Evolutionary conservation across 2,888 invertebrate genomes (phyloP), one percentile per base, ranked within the genome.

Genomic region (Heliconius cydno): DNA sequence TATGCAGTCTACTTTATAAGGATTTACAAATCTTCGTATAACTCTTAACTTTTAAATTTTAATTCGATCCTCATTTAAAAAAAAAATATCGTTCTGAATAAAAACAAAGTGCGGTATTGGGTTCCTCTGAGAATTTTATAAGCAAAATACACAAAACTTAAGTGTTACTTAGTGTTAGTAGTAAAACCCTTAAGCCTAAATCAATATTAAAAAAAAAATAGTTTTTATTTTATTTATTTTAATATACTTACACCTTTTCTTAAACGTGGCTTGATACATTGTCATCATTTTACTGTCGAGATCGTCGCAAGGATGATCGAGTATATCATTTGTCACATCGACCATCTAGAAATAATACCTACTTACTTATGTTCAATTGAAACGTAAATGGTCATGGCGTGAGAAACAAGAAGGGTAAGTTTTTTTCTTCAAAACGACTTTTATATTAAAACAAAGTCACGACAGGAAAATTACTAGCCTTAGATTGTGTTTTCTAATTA

Each of bases 271-370:
- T 89, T 96, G 95, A 85, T 96, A 96, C 88, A 96, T 95, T 0
- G 96, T 96, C 73, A 92, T 90, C 96, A 97, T 96, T 88, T 96
- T 96, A 74, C 95, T 94, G 83, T 97, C 96, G 15, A 95, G 92
- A 66, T 95, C 95, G 82, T 96, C 96, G 85, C 96, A 96, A 0
- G 96, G 96, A 85, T 96, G 96, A 81, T 97, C 96, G 80, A 97
- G 86, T 81, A 97, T 96, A 79, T 96, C 96, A 82, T 96, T 96
- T 12, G 95, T 95, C 25, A 96, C 93, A 81, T 95, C 92, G 15
- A 96, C 95, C 96, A 96, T 96, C 96, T 96, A 86, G 25, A 85
- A 87, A 38, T 70, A 5, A 79, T 67, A 68, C 4, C 9, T 30
- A 34, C 34, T 34, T 57, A 73, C 25, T 57, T 60, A 25, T 60